Evolutionary conservation across 2,888 invertebrate genomes (phyloP).

Genomic region (Idaea aversata): DNA sequence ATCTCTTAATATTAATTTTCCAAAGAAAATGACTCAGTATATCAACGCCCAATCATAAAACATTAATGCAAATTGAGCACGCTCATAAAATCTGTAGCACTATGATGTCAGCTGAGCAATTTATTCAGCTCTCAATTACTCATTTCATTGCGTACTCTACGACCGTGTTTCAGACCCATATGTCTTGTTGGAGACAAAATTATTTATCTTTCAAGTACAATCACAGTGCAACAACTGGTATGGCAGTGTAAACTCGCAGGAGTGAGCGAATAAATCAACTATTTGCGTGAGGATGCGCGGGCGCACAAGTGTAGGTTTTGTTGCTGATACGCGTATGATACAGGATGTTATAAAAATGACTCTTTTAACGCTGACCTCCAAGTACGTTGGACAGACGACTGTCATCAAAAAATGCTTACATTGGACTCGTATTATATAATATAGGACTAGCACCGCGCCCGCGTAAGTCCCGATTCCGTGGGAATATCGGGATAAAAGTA

Average conservation of each 20-base stretch:
- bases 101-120: constrained; percentile 23
- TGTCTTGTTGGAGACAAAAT: constrained; percentile 57
- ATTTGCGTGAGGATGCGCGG: constrained; percentile 54
- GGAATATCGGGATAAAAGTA: no score
- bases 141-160: constrained; percentile 58
- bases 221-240: constrained; percentile 46
- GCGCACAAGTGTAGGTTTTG: constrained; percentile 25
- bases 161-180: constrained; percentile 51
- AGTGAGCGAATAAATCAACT: constrained; percentile 69
- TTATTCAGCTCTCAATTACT: constrained; percentile 58
- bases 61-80: background rate
- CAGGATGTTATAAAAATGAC: constrained; percentile 10
- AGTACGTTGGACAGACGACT: no score
- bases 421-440: no score
- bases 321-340: constrained; percentile 10
- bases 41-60: background rate
- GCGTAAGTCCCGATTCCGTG: no score
- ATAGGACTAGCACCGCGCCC: no score
- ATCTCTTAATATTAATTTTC: background rate
- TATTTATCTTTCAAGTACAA: constrained; percentile 56
- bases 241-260: constrained; percentile 46
- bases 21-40: background rate
- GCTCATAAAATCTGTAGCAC: background rate
- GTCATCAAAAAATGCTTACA: no score
- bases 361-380: no score